Base-by-base conservation (phyloP, 2,888 invertebrate genomes). In the Leptogaster cylindrica region DNA sequence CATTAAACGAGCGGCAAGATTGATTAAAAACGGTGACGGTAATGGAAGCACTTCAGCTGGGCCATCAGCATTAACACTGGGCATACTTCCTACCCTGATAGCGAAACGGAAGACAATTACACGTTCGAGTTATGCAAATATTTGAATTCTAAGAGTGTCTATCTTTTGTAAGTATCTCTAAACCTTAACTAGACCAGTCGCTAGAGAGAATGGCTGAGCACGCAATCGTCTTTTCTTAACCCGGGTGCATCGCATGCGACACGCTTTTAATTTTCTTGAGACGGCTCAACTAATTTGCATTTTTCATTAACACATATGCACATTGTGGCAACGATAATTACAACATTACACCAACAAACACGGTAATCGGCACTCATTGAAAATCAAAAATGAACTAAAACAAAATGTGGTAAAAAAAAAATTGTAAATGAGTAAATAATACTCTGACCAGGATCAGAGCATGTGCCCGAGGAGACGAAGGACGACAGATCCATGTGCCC, bases 231-330 rank as follows among this genome's bases (percentile, higher is more conserved):
- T 65, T 63, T 65, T 18, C 61, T 68, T 44, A 63, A 66, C 66
- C n/a, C n/a, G n/a, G n/a, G n/a, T n/a, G 68, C 61, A 69, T 69
- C 31, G 69, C 69, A 69, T 69, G 69, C 64, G 61, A 69, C 69
- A 69, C 66, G 69, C 69, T 69, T 65, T 52, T 66, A 64, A 58
- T 69, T 67, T 64, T n/a, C 67, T 52, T 64, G 58, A 66, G 55
- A 66, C 64, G 64, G 41, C 48, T 46, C 28, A 67, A 36, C 55
- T 69, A 66, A 69, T 69, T 69, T 69, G 66, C 69, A 69, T 69
- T 67, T 66, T 69, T 69, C 69, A 69, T 69, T 67, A 67, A 67
- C 66, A 67, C 66, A 69, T 50, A 67, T 52, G 46, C 46, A 66
- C n/a, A 41, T 41, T 41, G 14, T 18, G 18, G 16, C 2, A 41